phyloP scores from a whole-genome alignment of 1,140 invertebrate genomes.

The Lordiphosa clarofinis region DNA sequence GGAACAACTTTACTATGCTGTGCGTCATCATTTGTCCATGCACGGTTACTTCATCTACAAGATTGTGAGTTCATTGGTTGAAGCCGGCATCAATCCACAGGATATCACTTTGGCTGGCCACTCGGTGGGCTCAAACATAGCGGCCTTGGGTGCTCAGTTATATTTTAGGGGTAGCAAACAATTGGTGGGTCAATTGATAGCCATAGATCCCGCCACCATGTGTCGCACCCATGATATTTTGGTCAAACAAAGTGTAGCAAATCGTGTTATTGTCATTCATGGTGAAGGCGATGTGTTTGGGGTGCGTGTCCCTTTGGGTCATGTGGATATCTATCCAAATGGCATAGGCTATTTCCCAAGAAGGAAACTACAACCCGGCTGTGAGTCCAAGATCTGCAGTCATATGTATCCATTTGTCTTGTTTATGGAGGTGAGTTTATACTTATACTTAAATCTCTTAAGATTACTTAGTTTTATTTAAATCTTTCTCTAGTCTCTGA shows the following conservation, averaged over 20 bases:
- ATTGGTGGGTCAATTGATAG: conserved; percentile 54
- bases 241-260: conserved; percentile 46
- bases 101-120: conserved; percentile 70
- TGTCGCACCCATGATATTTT: conserved; percentile 59
- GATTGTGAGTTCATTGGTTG: conserved; percentile 35
- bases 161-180: conserved; percentile 47
- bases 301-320: conserved; percentile 58
- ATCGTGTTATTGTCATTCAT: conserved; percentile 59
- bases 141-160: conserved; percentile 57
- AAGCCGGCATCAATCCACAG: conserved; percentile 39
- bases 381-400: conserved; percentile 64
- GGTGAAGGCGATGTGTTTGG: conserved; percentile 70
- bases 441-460: rapidly evolving
- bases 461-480: neutral
- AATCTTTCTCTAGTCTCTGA: conserved; percentile 29
- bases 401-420: conserved; percentile 74
- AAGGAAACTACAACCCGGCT: conserved; percentile 65
- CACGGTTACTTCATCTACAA: conserved; percentile 66
- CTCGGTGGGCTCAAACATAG: conserved; percentile 71
- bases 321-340: conserved; percentile 73
- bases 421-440: conserved; percentile 65
- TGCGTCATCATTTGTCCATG: conserved; percentile 62
- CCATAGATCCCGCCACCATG: conserved; percentile 74
- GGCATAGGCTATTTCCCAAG: conserved; percentile 69
- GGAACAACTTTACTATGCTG: conserved; percentile 64